Evolutionary conservation across 2,797 vertebrate genomes (phyloP).

Genomic region (Glyptemys insculpta): DNA sequence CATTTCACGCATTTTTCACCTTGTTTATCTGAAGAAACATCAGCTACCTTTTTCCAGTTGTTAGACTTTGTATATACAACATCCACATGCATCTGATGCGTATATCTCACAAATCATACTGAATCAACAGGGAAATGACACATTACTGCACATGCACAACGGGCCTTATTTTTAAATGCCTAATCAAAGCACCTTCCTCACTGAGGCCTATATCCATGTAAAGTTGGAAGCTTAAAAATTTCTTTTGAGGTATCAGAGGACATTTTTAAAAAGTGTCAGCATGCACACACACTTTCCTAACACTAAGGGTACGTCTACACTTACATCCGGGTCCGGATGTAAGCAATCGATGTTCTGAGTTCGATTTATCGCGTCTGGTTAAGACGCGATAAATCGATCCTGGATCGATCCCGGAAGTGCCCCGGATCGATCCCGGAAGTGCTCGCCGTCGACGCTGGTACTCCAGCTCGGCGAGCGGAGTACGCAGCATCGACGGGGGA

Average conservation of each 20-base stretch:
- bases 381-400: too few relatives aligned
- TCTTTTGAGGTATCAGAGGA: background rate
- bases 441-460: too few relatives aligned
- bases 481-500: too few relatives aligned
- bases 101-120: background rate
- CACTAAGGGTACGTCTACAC: too few relatives aligned
- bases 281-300: background rate
- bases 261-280: background rate
- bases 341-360: too few relatives aligned
- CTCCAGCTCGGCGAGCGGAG: too few relatives aligned
- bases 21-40: background rate
- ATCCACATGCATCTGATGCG: background rate
- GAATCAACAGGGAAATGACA: background rate
- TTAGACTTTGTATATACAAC: background rate
- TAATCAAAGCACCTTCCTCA: background rate
- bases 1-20: background rate
- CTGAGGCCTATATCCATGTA: background rate
- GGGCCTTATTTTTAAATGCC: background rate
- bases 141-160: background rate
- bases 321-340: too few relatives aligned
- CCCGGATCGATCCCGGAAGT: too few relatives aligned
- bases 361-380: too few relatives aligned
- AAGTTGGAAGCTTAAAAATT: background rate
- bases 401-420: too few relatives aligned
- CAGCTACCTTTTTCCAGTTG: accelerated